These are phyloP conservation scores for Drosophila parabipectinata DNA, from an alignment of 1,140 invertebrate species.

Conservation along the genomic window DNA sequence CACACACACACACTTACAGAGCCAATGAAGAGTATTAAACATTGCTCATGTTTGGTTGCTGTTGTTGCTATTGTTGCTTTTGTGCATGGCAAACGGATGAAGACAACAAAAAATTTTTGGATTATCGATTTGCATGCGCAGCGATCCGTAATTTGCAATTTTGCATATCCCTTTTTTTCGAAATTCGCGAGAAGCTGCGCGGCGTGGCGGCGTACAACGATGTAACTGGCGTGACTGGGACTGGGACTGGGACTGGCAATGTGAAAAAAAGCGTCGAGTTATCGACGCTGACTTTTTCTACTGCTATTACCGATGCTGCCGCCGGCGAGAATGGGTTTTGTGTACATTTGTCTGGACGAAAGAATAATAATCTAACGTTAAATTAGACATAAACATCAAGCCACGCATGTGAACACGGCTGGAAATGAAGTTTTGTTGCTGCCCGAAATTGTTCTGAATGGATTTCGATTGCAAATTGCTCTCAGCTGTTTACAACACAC, in stretches of 20 bases:
- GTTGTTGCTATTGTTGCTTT: no score
- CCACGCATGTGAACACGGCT: constrained; percentile 14
- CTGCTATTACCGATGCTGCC: constrained; percentile 7
- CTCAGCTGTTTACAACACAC: constrained; percentile 63
- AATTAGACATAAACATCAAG: constrained; percentile 17
- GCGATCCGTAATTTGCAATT: constrained; percentile 34
- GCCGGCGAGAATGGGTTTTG: constrained; percentile 1
- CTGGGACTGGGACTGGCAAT: background rate
- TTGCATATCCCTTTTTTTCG: constrained; percentile 16
- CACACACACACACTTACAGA: constrained; percentile 10
- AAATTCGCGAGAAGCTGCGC: constrained; percentile 27
- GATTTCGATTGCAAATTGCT: constrained; percentile 48
- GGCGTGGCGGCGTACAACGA: constrained; percentile 29
- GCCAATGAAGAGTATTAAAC: constrained; percentile 19
- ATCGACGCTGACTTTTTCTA: constrained; percentile 11
- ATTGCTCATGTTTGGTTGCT: constrained; percentile 27
- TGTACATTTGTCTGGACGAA: constrained; percentile 1
- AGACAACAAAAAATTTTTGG: constrained; percentile 7
- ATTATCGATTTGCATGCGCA: constrained; percentile 40
- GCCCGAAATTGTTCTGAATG: constrained; percentile 39
- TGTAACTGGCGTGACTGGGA: constrained; percentile 13
- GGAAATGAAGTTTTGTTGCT: constrained; percentile 42
- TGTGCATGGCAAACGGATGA: constrained; percentile 8
- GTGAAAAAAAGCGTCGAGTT: constrained; percentile 11
- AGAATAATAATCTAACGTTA: background rate